Evolutionary conservation across 2,888 invertebrate species (phyloP).

Genomic region (Poecilobothrus nobilitatus): DNA sequence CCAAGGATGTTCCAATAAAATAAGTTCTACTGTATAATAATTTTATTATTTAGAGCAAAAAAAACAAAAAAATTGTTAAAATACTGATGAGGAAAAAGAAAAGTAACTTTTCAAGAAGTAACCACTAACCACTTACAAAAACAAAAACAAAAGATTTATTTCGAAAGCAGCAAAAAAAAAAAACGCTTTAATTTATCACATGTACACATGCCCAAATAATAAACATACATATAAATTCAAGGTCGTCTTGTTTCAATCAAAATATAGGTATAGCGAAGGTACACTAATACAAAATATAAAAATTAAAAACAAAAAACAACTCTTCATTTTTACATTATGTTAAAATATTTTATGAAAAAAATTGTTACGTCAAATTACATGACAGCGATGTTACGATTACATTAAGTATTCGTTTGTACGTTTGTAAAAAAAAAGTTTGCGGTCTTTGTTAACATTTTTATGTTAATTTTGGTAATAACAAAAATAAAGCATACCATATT

Average conservation of each 20-base stretch:
- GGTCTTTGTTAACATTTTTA: not conserved
- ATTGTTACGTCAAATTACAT: constrained; percentile 5
- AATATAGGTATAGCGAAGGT: too few species aligned
- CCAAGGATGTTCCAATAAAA: too few species aligned
- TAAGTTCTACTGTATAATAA: too few species aligned
- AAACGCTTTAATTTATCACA: not conserved
- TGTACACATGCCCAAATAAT: too few species aligned
- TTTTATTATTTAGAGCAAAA: too few species aligned
- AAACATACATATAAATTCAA: not conserved
- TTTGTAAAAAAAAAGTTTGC: too few species aligned
- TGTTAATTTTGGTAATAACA: not conserved
- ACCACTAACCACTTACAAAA: too few species aligned
- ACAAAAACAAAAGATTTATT: not conserved
- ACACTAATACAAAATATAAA: not conserved
- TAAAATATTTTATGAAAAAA: not conserved
- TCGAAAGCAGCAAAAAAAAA: not conserved
- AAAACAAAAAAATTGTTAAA: too few species aligned
- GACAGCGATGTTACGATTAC: not conserved
- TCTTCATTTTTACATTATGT: not conserved
- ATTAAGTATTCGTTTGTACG: not conserved
- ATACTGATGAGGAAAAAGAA: too few species aligned
- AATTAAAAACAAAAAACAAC: not conserved
- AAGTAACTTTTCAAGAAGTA: too few species aligned
- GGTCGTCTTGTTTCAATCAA: not conserved
- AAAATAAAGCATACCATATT: not conserved